Percentiles rank a stretch among this genome's conserved stretches.
Conservation (phyloP, 2,888 invertebrate species). For the Tyria jacobaeae region DNA sequence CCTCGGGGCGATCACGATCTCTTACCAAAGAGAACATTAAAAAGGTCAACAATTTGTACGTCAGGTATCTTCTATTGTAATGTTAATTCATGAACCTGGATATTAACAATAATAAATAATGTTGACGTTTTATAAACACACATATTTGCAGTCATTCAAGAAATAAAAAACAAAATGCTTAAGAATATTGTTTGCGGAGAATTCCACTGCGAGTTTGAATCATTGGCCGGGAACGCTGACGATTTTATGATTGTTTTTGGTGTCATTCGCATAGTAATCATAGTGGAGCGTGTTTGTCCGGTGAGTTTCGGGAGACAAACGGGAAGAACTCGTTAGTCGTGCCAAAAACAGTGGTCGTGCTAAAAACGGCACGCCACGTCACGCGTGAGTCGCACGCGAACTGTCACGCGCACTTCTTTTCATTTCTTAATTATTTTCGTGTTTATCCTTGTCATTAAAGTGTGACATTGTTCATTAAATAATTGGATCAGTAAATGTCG, state of each 20-base stretch:
- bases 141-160: slow-evolving; percentile 13
- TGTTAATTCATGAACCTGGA: slow-evolving; percentile 22
- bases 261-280: slow-evolving; percentile 47
- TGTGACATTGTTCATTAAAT: slow-evolving; percentile 29
- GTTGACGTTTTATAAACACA: slow-evolving; percentile 21
- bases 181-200: slow-evolving; percentile 24
- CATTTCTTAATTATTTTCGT: slow-evolving; percentile 54
- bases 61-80: slow-evolving; percentile 28
- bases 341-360: slow-evolving; percentile 76
- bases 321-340: slow-evolving; percentile 72
- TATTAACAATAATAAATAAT: slow-evolving; percentile 23
- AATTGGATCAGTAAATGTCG: slow-evolving; percentile 1
- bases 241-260: slow-evolving; percentile 44
- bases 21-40: slow-evolving; percentile 45
- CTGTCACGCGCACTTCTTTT: slow-evolving; percentile 58
- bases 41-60: slow-evolving; percentile 44
- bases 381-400: slow-evolving; percentile 56
- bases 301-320: slow-evolving; percentile 60
- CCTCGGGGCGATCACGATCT: slow-evolving; percentile 50
- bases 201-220: slow-evolving; percentile 34
- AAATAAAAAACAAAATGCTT: slow-evolving; percentile 16
- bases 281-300: slow-evolving; percentile 29
- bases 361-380: slow-evolving; percentile 78
- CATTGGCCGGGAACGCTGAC: slow-evolving; percentile 37
- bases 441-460: slow-evolving; percentile 44